Conservation (phyloP, 2,888 invertebrate genomes). For the Blastobasis lacticolella region DNA sequence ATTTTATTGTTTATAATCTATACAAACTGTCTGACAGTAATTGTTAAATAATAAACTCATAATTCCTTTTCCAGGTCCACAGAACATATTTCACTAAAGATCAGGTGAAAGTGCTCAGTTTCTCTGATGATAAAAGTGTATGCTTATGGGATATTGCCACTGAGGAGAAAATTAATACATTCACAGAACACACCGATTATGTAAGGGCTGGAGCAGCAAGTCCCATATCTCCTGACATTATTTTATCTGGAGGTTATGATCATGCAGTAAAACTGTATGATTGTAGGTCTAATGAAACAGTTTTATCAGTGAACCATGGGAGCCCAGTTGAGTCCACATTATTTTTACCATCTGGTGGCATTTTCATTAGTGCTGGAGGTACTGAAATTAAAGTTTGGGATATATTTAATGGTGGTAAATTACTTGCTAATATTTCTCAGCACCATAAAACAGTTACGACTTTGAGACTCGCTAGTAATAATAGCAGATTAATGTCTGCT, state of each 20-base stretch:
- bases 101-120: constrained; percentile 86
- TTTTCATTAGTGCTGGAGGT: constrained; percentile 94
- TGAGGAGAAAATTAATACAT: constrained; percentile 81
- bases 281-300: constrained; percentile 79
- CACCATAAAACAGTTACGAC: constrained; percentile 98
- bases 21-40: neutral
- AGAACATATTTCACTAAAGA: constrained; percentile 87
- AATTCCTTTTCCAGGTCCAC: constrained; percentile 74
- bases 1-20: neutral
- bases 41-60: neutral
- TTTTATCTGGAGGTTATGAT: constrained; percentile 93
- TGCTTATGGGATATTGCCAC: constrained; percentile 93
- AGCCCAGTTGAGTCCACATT: constrained; percentile 92
- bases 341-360: constrained; percentile 90
- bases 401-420: constrained; percentile 87
- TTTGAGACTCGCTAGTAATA: constrained; percentile 85
- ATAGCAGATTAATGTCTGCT: constrained; percentile 88
- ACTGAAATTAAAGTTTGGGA: constrained; percentile 96
- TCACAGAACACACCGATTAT: constrained; percentile 84
- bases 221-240: constrained; percentile 82
- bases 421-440: constrained; percentile 87
- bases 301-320: constrained; percentile 87
- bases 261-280: constrained; percentile 92
- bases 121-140: constrained; percentile 92
- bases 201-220: constrained; percentile 88